Conservation (phyloP, 2,113 vertebrate species). For the Ceyx margarethae region DNA sequence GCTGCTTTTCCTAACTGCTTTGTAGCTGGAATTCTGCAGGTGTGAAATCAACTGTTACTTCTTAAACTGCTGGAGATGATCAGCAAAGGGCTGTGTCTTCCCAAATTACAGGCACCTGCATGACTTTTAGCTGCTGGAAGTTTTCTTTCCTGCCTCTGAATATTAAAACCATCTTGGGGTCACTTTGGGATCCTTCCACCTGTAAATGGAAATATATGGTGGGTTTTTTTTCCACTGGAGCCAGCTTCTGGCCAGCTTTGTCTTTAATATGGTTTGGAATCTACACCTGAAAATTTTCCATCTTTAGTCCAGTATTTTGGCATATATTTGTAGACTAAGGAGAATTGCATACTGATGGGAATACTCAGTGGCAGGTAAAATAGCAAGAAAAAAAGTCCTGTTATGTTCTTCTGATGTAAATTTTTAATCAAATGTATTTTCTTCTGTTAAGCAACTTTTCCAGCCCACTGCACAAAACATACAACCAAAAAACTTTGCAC, state of each 20-base stretch:
- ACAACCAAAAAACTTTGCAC: background rate
- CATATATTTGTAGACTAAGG: background rate
- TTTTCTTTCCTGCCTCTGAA: background rate
- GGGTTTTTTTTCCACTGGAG: background rate
- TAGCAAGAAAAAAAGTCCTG: background rate
- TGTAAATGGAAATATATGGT: fast-evolving
- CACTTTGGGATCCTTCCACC: background rate
- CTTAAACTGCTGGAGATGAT: background rate
- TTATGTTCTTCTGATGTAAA: slow-evolving; percentile 42
- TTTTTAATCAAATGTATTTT: slow-evolving; percentile 65
- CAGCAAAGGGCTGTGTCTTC: background rate
- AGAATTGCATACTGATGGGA: background rate
- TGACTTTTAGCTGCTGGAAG: background rate
- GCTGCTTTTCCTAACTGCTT: background rate
- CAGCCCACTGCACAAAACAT: slow-evolving; percentile 20
- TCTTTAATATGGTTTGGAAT: background rate
- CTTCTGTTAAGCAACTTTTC: slow-evolving; percentile 48
- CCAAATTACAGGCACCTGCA: background rate
- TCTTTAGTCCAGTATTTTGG: background rate
- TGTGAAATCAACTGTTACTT: slow-evolving; percentile 12
- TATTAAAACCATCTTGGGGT: background rate
- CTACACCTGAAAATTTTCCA: background rate
- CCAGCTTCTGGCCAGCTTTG: background rate
- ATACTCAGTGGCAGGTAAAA: slow-evolving; percentile 25
- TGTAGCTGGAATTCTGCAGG: slow-evolving; percentile 8